A percentile compares a stretch with the other conserved stretches of the same genome.
Evolutionary conservation across 2,888 invertebrate genomes (phyloP).

Genomic region (Seladonia tumulorum): DNA sequence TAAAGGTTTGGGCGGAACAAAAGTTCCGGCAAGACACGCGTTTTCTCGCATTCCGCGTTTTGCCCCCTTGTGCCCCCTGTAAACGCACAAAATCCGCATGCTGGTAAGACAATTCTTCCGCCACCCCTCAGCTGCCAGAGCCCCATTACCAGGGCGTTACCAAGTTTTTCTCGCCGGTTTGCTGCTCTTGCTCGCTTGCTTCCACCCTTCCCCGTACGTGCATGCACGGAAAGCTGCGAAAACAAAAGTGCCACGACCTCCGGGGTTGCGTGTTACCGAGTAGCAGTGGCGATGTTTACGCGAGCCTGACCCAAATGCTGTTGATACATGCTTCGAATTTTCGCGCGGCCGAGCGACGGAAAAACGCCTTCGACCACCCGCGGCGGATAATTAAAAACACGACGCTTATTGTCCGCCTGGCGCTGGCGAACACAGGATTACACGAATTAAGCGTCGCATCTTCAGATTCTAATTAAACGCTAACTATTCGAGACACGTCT

Average conservation of each 20-base stretch:
- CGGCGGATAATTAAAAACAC: constrained; percentile 40
- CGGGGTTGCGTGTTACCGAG: constrained; percentile 17
- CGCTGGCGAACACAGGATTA: neutral
- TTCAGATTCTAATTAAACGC: neutral
- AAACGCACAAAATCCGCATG: constrained; percentile 4
- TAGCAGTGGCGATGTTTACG: constrained; percentile 31
- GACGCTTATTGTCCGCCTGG: neutral
- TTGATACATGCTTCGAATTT: constrained; percentile 37
- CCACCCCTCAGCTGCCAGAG: neutral
- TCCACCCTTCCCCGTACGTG: neutral
- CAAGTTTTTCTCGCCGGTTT: constrained; percentile 1
- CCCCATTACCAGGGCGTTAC: constrained; percentile 2
- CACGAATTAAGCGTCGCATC: neutral
- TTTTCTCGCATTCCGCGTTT: neutral
- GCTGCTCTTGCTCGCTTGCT: neutral
- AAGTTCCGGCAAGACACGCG: neutral
- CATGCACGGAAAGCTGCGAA: neutral
- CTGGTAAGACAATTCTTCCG: constrained; percentile 11
- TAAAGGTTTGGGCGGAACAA: neutral
- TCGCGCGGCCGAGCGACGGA: constrained; percentile 22
- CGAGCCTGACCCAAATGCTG: constrained; percentile 26
- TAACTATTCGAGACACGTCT: neutral
- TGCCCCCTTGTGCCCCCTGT: neutral
- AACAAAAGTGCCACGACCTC: constrained; percentile 25
- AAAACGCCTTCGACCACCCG: constrained; percentile 19